Conservation (phyloP, 2,797 vertebrate species). For the Ataeniobius toweri region DNA sequence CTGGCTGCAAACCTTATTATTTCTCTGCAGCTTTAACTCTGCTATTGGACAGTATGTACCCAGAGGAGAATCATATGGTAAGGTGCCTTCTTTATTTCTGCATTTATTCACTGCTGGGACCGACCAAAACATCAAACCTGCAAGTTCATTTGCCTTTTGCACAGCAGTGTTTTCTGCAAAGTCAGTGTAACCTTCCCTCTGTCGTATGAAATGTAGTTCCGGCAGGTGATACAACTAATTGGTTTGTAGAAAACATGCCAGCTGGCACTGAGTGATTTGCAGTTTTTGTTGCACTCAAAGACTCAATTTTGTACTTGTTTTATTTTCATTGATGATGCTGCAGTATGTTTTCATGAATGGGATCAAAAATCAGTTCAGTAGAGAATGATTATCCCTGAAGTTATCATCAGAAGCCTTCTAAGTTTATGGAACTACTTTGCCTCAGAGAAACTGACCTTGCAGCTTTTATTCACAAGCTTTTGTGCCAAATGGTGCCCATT, state of each 20-base stretch:
- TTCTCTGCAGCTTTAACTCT: slow-evolving; percentile 46
- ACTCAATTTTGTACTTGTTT: slow-evolving; percentile 20
- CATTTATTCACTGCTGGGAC: background rate
- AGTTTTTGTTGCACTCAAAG: background rate
- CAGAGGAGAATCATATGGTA: slow-evolving; percentile 70
- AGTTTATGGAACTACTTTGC: slow-evolving; percentile 6
- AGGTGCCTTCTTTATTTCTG: slow-evolving; percentile 42
- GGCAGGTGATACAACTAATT: slow-evolving; percentile 5
- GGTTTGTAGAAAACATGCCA: slow-evolving; percentile 4
- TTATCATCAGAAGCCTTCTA: slow-evolving; percentile 18
- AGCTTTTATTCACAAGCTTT: slow-evolving; percentile 38
- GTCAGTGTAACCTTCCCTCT: slow-evolving; percentile 30
- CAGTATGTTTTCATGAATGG: background rate
- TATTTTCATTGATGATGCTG: background rate
- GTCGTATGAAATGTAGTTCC: background rate
- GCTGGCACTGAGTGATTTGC: background rate
- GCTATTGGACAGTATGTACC: slow-evolving; percentile 69
- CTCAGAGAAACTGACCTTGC: slow-evolving; percentile 37
- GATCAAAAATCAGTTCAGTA: background rate
- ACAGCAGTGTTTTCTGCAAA: slow-evolving; percentile 14
- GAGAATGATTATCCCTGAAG: slow-evolving; percentile 24
- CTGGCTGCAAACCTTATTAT: slow-evolving; percentile 29
- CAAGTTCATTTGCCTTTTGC: background rate
- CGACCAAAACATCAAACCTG: background rate
- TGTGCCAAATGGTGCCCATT: no score